Evolutionary conservation across 2,888 invertebrate genomes (phyloP).

Genomic region (Drosophila recens): DNA sequence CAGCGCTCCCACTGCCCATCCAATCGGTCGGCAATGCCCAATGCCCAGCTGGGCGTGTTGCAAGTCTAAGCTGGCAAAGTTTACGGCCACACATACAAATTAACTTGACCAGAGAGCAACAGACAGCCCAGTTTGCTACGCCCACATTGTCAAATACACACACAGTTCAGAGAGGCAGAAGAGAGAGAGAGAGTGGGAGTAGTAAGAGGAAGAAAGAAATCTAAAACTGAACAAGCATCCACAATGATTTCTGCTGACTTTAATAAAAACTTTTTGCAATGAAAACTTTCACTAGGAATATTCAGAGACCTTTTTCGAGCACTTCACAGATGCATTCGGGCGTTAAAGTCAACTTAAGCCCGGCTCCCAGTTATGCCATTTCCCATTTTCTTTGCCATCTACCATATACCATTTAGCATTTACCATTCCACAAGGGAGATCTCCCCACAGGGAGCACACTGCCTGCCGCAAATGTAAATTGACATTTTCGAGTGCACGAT

Average conservation of each 20-base stretch:
- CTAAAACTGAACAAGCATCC: conserved; percentile 50
- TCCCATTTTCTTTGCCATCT: conserved; percentile 14
- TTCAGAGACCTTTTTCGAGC: conserved; percentile 26
- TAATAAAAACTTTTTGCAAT: conserved; percentile 65
- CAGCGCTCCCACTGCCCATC: conserved; percentile 23
- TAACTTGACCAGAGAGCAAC: conserved; percentile 74
- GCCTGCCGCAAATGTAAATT: conserved; percentile 75
- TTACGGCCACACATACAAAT: conserved; percentile 79
- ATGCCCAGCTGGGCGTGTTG: conserved; percentile 75
- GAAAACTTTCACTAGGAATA: conserved; percentile 65
- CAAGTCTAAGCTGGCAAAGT: conserved; percentile 77
- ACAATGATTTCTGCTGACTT: conserved; percentile 66
- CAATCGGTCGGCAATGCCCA: conserved; percentile 25
- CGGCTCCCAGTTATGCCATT: conserved; percentile 39
- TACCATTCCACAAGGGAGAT: conserved; percentile 39
- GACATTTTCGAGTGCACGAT: conserved; percentile 81
- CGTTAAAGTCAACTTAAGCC: conserved; percentile 79
- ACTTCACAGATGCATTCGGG: conserved; percentile 68
- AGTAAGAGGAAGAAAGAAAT: conserved; percentile 44
- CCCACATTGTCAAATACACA: conserved; percentile 72
- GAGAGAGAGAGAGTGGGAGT: neutral
- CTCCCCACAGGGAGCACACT: conserved; percentile 29
- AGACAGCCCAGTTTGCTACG: conserved; percentile 60
- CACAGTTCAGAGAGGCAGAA: neutral
- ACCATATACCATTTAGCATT: conserved; percentile 24